Conservation (phyloP, 1,140 invertebrate genomes). For the Rhagoletis pomonella region DNA sequence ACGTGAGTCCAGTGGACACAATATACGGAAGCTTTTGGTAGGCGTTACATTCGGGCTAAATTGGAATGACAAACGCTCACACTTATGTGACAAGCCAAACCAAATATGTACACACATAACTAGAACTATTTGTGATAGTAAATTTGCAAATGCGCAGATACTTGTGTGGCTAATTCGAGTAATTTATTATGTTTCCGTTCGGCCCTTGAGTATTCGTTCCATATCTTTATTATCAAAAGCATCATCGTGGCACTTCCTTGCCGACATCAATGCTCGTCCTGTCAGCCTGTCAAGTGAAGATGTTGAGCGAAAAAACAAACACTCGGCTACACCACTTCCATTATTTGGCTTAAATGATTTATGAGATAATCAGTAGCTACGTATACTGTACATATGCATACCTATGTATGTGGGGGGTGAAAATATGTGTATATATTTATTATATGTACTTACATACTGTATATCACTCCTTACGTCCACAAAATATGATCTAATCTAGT, state of each 20-base stretch:
- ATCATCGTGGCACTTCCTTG: not conserved
- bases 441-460: not conserved
- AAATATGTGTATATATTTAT: not conserved
- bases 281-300: not conserved
- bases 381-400: not conserved
- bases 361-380: not conserved
- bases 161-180: not conserved
- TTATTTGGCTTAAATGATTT: constrained; percentile 7
- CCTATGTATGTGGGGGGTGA: not conserved
- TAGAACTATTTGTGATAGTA: not conserved
- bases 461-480: not conserved
- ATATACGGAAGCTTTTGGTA: too few relatives aligned
- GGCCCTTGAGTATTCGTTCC: not conserved
- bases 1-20: too few relatives aligned
- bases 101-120: not conserved
- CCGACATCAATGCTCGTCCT: not conserved
- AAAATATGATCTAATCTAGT: constrained; percentile 12
- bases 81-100: not conserved
- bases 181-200: not conserved
- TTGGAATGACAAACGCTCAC: not conserved
- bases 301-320: not conserved
- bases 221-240: constrained; percentile 7
- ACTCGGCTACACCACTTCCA: not conserved
- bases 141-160: not conserved
- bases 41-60: too few relatives aligned